Conservation (phyloP, 92 coral and sea anemone genomes). For the Porites cylindrica region DNA sequence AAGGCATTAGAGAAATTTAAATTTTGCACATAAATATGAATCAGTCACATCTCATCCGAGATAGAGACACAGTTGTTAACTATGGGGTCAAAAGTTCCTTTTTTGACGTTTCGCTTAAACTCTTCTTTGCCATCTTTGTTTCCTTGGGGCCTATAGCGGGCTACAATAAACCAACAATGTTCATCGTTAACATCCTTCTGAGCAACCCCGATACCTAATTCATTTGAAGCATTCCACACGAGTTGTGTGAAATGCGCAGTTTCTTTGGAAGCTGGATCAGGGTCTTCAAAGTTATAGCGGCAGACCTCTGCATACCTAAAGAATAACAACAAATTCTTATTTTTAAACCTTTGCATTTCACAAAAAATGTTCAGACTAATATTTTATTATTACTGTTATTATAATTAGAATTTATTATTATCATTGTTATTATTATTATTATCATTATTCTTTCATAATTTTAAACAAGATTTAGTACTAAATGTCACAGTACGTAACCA, state of each 20-base stretch:
- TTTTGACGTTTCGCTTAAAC: constrained; percentile 57
- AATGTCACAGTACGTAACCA: too few relatives aligned
- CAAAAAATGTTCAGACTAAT: too few relatives aligned
- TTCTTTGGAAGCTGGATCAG: constrained; percentile 45
- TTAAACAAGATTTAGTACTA: too few relatives aligned
- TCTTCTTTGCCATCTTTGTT: constrained; percentile 55
- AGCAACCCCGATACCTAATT: constrained; percentile 84
- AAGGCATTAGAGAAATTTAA: too few relatives aligned
- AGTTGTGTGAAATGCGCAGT: constrained; percentile 82
- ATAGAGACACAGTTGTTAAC: constrained; percentile 39
- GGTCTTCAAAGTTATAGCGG: constrained; percentile 65
- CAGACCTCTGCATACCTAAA: constrained; percentile 91
- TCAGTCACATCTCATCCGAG: neutral
- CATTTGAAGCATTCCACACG: constrained; percentile 79
- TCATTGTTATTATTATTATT: too few relatives aligned
- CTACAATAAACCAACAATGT: constrained; percentile 76
- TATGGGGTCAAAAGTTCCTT: constrained; percentile 57
- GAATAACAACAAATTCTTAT: neutral
- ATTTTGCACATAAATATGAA: too few relatives aligned
- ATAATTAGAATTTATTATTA: too few relatives aligned
- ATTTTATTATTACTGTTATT: too few relatives aligned
- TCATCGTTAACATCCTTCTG: constrained; percentile 50
- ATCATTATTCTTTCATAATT: too few relatives aligned
- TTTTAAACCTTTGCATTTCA: too few relatives aligned
- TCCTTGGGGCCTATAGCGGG: constrained; percentile 82